Base-by-base conservation (phyloP, 2,113 vertebrate genomes). In the Diglossa brunneiventris region DNA sequence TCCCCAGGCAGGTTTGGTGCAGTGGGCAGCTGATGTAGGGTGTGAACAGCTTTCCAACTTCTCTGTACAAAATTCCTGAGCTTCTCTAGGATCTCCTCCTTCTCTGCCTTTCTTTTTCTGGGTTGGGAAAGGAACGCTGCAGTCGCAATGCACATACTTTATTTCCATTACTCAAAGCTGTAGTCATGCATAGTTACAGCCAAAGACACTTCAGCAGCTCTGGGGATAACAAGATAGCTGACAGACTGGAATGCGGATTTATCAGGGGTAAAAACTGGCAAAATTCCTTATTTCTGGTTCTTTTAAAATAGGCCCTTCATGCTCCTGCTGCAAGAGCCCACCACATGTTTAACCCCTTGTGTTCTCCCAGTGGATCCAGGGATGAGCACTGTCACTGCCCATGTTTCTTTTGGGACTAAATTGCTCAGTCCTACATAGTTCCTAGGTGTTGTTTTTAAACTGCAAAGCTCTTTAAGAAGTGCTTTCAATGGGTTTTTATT, bases 151-250 rank as follows among this genome's bases (percentile, higher is more conserved):
- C 76, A 63, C 96, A 95, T 93, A 82, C 93, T 97, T 96, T 94
- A 96, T 97, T 97, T 97, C 97, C 97, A 97, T 97, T 97, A 96
- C 97, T 97, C 88, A 95, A 62, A 95, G 96, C 94, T 2, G 64
- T 95, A 97, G 97, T 93, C 89, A 97, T 95, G 94, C 89, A 31
- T 68, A 69, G 92, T 87, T 94, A 75, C 93, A 91, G 97, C 97
- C 96, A 97, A 95, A 97, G 96, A 97, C 97, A 96, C 96, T 97
- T 97, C 96, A 97, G 95, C 97, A 95, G 97, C 96, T 97, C 92
- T 87, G 93, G 94, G 96, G 96, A 97, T 98, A 97, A 97, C 97
- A 97, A 97, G 96, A 96, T 96, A 97, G 96, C 97, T 97, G 97
- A 97, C 97, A 96, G 96, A 95, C 94, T 94, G 97, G 97, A 97